Evolutionary conservation across 2,113 vertebrate species (phyloP).

Genomic region (cattle (Bos taurus)): DNA sequence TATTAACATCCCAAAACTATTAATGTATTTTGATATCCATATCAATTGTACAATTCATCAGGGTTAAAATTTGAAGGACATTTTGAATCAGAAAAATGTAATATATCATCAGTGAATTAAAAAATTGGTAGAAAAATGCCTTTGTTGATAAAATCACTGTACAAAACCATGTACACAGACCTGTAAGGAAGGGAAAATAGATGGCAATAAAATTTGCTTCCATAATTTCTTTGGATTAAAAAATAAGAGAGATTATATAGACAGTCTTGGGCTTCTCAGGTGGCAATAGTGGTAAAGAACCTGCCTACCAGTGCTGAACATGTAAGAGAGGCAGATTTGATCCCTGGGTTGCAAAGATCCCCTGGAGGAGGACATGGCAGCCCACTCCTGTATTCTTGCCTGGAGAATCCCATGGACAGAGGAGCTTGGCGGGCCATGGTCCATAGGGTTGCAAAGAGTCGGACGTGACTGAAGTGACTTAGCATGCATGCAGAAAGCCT

Average conservation of each 20-base stretch:
- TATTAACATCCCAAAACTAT: not conserved
- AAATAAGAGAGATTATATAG: not conserved
- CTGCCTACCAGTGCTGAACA: not conserved
- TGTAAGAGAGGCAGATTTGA: not conserved
- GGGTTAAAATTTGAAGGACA: not conserved
- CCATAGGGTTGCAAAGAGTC: accelerated
- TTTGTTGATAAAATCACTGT: not conserved
- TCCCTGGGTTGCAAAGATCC: not conserved
- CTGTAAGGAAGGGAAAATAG: not conserved
- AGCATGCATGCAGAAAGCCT: not conserved
- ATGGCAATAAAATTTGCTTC: not conserved
- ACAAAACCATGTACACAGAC: not conserved
- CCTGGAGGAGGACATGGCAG: not conserved
- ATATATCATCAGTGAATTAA: not conserved
- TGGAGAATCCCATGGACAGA: not conserved
- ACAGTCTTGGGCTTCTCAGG: not conserved
- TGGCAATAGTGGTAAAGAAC: not conserved
- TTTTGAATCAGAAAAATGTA: not conserved
- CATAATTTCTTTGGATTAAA: not conserved
- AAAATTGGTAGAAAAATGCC: not conserved
- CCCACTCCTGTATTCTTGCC: not conserved
- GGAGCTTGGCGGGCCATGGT: not conserved
- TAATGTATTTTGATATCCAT: not conserved
- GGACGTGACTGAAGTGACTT: not conserved
- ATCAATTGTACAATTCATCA: not conserved